Evolutionary conservation across 2,113 vertebrate genomes (phyloP), one percentile per base, ranked within the genome.

Genomic region (Clupea harengus): DNA sequence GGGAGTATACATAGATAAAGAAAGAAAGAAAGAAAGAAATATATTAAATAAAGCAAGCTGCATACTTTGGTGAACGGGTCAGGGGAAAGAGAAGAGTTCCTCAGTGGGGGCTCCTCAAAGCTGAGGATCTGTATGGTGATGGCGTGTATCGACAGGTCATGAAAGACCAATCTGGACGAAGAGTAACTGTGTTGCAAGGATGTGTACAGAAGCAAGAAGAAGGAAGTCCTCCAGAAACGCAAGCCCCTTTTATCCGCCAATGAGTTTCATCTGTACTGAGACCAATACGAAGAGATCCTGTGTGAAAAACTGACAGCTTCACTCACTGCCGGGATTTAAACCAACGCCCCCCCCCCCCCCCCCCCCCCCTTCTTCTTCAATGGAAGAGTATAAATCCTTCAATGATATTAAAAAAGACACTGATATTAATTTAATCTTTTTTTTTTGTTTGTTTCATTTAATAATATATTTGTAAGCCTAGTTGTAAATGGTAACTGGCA

Each of bases 371-470:
- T 28, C 32, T 32, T 78, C 72, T 44, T 32, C 32, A 78, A 2
- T 39, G 72, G 72, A 39, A 39, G 28, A 39, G 28, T 32, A 78
- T 32, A 39, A 4, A 39, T 13, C 67, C 39, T 3, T 28, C 9
- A 75, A 39, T 39, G 28, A 75, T 75, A 13, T 81, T 82, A 85
- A 78, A 1, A n/a, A 67, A 67, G 39, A 84, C 9, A 84, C 82
- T 85, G 39, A n/a, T 84, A 82, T 87, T 82, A 84, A 86, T 92
- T 86, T 67, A 87, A 90, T n/a, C 89, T 11, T 80, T 88, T 87
- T 81, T 88, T 81, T 85, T 84, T 87, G 88, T 54, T 85, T 75
- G 25, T 39, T 49, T 78, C 28, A 17, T 39, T 89, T 39, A 39
- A 39, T 39, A 86, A 85, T 89, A 88, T 89, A 89, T 87, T 89